Evolutionary conservation across 2,888 invertebrate genomes (phyloP), one percentile per base, ranked within the genome.

Genomic region (Yponomeuta malinellus): DNA sequence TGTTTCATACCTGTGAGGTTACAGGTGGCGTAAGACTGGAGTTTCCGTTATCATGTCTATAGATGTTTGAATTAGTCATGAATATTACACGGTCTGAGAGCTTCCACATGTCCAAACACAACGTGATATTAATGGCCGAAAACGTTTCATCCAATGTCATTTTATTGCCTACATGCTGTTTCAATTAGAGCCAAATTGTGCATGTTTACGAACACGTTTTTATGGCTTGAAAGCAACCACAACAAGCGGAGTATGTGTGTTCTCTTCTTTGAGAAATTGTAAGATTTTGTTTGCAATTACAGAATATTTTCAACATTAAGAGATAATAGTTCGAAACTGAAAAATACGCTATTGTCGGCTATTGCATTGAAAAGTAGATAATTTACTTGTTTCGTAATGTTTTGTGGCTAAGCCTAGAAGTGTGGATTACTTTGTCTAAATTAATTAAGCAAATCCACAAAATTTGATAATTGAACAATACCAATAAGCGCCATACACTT

Each of bases 101-200:
- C 79, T 77, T 77, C 81, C 87, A 87, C 82, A 81, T 86, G 87
- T 78, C 78, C 77, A 75, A 75, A 77, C 77, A 78, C 74, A 72
- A 74, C 76, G 73, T 77, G 74, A 75, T 78, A 78, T 78, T 81
- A 81, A 79, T 79, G 80, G 77, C 79, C 78, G 83, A 83, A 83
- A 83, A 81, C 76, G 73, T 75, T 75, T 69, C 67, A 23, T 64
- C 10, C 64, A 29, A 10, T 29, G 31, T 64, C 64, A 64, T 29
- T 31, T 29, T 59, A 59, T 59, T 29, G 31, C 9, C 23, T 29
- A 68, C 85, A 86, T 84, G 80, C 81, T 80, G 83, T 81, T 82
- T 82, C 77, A 84, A 84, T 88, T 84, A 83, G 76, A 75, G 69
- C 63, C 59, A 68, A 67, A 72, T 74, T 74, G 73, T 74, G 73